Base-by-base conservation (phyloP, 1,140 invertebrate species). In the Heliconius hewitsoni region DNA sequence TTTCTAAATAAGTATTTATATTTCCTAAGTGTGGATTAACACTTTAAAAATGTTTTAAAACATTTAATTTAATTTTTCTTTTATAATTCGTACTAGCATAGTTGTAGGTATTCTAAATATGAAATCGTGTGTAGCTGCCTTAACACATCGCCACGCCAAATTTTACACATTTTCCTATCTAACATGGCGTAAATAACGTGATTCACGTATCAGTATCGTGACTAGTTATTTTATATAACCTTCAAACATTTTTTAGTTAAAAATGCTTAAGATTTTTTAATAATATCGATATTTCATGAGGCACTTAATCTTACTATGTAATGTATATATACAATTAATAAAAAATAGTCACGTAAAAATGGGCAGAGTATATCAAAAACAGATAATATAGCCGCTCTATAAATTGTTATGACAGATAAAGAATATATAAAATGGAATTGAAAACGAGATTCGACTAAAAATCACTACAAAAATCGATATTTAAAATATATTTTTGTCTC, bases 161-260 rank as follows among this genome's bases (percentile, higher is more conserved):
- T 83, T 82, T 82, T 80, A 78, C 82, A 83, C 66, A 85, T 83
- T 82, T 85, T 82, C 78, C 75, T 83, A 82, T 79, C 83, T 86
- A 86, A 82, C 82, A 88, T 87, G 83, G 86, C 84, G 83, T 83
- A 74, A 73, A 76, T 83, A 84, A 87, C 77, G 83, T 84, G 84
- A 73, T 83, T 79, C 83, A 82, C 82, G 77, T 86, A 86, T 84
- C 77, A 84, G 84, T 85, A 83, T 85, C 82, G 87, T 91, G 90
- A 91, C 90, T 91, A 91, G 90, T 89, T 83, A 85, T 87, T 66
- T 82, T 80, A 85, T 82, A 86, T 74, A 80, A 76, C 73, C 81
- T 85, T 89, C 77, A 75, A 82, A 83, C 81, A 86, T 89, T 89
- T 88, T 89, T 86, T 52, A 8, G 57, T 37, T 60, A 88, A 88